Conservation (phyloP, 2,888 invertebrate species). For the Drosophila austrosaltans region DNA sequence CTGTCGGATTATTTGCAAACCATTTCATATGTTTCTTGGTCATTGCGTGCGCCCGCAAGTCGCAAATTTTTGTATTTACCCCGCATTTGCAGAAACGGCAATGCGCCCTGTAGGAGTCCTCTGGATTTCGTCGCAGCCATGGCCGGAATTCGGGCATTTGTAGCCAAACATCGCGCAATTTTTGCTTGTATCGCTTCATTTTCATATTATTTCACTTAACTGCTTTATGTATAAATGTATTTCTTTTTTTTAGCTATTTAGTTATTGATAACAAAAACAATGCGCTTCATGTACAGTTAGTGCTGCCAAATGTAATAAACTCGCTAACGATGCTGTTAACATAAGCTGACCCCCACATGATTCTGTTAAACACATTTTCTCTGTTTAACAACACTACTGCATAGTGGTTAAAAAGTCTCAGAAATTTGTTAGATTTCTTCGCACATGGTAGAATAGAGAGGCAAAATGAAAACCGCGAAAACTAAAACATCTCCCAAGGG, state of each 20-base stretch:
- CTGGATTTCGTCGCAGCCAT: constrained; percentile 64
- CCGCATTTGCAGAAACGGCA: constrained; percentile 66
- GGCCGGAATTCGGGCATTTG: constrained; percentile 65
- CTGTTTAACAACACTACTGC: neutral
- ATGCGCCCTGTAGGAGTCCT: constrained; percentile 65
- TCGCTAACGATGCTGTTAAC: neutral
- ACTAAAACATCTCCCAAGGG: constrained; percentile 28
- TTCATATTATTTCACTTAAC: constrained; percentile 18
- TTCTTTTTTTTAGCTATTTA: constrained; percentile 1
- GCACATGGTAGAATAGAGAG: neutral
- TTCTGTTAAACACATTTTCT: neutral
- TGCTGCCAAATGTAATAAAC: neutral
- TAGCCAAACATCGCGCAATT: constrained; percentile 65
- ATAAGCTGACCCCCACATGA: neutral
- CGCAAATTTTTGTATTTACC: constrained; percentile 63
- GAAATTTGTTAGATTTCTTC: neutral
- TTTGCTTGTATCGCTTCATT: constrained; percentile 67
- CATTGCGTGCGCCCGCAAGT: constrained; percentile 64
- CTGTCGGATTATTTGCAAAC: neutral
- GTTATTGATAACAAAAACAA: constrained; percentile 47
- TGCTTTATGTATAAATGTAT: neutral
- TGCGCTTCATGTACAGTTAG: constrained; percentile 29
- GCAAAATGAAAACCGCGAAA: constrained; percentile 46
- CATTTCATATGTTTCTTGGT: constrained; percentile 61
- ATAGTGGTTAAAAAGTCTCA: neutral